phyloP scores from a whole-genome alignment of 2,797 vertebrate species.

The Antrozous pallidus region DNA sequence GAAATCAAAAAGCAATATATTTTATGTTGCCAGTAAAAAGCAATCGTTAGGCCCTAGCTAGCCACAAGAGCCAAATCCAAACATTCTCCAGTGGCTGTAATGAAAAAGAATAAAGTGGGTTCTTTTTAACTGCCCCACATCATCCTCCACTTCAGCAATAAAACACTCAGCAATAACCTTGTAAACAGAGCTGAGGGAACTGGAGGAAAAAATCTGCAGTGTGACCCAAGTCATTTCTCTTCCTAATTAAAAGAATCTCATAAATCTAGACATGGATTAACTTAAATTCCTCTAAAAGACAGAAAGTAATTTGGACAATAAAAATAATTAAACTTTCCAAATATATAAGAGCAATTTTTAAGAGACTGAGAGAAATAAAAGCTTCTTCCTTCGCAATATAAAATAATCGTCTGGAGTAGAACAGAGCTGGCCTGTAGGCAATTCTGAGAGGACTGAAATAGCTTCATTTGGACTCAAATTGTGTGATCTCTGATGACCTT shows the following conservation, averaged over 20 bases:
- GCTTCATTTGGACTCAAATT: neutral
- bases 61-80: neutral
- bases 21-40: slow-evolving; percentile 42
- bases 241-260: slow-evolving; percentile 72
- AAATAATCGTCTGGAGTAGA: neutral
- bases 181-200: slow-evolving; percentile 56
- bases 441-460: neutral
- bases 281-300: slow-evolving; percentile 64
- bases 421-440: neutral
- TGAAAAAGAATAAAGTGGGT: slow-evolving; percentile 60
- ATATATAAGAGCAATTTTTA: slow-evolving; percentile 64
- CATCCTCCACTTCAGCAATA: slow-evolving; percentile 20
- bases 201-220: slow-evolving; percentile 10
- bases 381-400: slow-evolving; percentile 17
- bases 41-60: slow-evolving; percentile 11
- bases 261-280: slow-evolving; percentile 70
- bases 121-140: neutral
- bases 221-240: slow-evolving; percentile 40
- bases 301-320: slow-evolving; percentile 70
- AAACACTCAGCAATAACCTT: slow-evolving; percentile 49
- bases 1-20: slow-evolving; percentile 52
- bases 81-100: slow-evolving; percentile 30
- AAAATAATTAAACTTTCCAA: slow-evolving; percentile 72
- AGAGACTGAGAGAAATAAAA: slow-evolving; percentile 19
- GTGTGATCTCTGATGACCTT: neutral